Evolutionary conservation across 2,113 vertebrate genomes (phyloP).

Genomic region (Glaucidium brasilianum): DNA sequence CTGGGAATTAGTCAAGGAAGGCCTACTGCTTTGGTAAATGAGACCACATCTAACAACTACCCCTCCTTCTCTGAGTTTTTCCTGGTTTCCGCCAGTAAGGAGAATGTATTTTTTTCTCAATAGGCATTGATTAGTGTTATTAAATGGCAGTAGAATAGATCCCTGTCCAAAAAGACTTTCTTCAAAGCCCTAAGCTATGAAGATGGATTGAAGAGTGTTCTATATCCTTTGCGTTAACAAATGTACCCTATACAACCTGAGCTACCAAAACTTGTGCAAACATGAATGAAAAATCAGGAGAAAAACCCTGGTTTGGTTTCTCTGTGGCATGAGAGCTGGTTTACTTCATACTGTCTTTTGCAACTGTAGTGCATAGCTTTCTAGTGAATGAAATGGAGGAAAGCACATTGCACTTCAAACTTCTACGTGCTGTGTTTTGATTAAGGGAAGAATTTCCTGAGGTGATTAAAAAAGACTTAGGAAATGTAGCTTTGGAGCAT

Average conservation of each 20-base stretch:
- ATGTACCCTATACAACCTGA: background rate
- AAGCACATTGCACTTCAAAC: background rate
- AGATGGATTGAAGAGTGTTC: background rate
- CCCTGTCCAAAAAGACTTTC: background rate
- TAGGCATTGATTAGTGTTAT: background rate
- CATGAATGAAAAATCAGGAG: background rate
- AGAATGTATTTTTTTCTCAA: slow-evolving; percentile 31
- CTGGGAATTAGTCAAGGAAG: background rate
- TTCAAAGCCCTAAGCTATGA: slow-evolving; percentile 5
- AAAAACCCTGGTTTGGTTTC: slow-evolving; percentile 10
- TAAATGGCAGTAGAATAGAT: background rate
- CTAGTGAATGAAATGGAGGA: background rate
- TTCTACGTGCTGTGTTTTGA: background rate
- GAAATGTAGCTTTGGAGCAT: background rate
- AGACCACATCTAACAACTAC: background rate
- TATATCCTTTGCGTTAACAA: background rate
- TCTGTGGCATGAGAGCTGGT: background rate
- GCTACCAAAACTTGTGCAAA: background rate
- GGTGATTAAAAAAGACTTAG: background rate
- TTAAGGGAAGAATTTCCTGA: background rate
- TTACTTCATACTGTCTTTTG: background rate
- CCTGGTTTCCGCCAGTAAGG: slow-evolving; percentile 40
- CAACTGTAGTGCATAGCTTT: background rate
- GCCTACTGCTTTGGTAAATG: background rate
- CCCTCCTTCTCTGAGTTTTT: slow-evolving; percentile 26